These are phyloP conservation scores for Aphelenchoides avenae DNA, from an alignment of 1,140 invertebrate genomes.

Conservation along the genomic window DNA sequence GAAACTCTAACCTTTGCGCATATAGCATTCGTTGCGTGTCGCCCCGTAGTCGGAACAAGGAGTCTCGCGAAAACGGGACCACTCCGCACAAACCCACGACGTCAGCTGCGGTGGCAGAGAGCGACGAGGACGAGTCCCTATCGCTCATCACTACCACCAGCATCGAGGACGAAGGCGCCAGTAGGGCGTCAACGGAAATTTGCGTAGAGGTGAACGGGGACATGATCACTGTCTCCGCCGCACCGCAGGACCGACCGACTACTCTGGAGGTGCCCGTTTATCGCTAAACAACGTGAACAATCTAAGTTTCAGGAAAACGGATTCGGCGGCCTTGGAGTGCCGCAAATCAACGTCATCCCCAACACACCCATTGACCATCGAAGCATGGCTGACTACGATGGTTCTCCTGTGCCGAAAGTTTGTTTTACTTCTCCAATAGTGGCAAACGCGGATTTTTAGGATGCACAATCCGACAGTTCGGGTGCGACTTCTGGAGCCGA, in stretches of 20 bases:
- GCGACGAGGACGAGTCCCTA: slow-evolving; percentile 29
- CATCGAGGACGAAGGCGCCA: background rate
- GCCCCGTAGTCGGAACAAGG: slow-evolving; percentile 28
- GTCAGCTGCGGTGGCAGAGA: slow-evolving; percentile 3
- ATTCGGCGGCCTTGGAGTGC: slow-evolving; percentile 47
- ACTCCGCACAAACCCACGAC: slow-evolving; percentile 14
- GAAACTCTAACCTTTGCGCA: background rate
- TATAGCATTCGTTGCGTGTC: slow-evolving; percentile 57
- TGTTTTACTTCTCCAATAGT: too few species aligned
- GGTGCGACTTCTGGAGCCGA: slow-evolving; percentile 54
- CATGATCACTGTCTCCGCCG: background rate
- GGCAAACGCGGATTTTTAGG: too few species aligned
- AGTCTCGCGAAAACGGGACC: slow-evolving; percentile 25
- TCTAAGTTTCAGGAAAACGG: background rate
- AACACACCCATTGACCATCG: slow-evolving; percentile 55
- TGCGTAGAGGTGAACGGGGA: slow-evolving; percentile 42
- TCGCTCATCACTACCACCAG: too few species aligned
- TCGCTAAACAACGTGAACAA: background rate
- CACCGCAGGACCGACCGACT: background rate
- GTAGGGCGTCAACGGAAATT: slow-evolving; percentile 19
- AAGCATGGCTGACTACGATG: background rate
- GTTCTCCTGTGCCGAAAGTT: slow-evolving; percentile 6
- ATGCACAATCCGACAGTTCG: slow-evolving; percentile 38
- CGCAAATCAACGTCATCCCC: slow-evolving; percentile 55
- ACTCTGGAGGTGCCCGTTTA: background rate